Evolutionary conservation across 2,797 vertebrate species (phyloP), one percentile per base, ranked within the genome.

Genomic region (Centropyge bicolor): DNA sequence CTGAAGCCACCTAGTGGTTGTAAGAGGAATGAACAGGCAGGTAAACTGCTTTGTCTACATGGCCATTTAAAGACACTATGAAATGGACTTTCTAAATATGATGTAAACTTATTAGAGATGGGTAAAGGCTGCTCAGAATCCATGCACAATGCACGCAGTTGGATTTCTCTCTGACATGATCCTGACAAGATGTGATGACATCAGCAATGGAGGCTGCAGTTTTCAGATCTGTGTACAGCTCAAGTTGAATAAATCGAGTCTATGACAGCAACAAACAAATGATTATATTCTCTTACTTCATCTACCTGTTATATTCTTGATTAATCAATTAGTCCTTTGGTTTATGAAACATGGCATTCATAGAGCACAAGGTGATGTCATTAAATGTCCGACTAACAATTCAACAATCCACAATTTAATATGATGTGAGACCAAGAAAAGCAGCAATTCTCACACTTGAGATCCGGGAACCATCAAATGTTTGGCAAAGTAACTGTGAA

Each of bases 1-100:
- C 31, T 55, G 63, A 70, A 82, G 60, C 63, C 74, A 60, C 66
- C 70, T 56, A 66, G 70, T 80, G 70, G 74, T 27, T 11, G 11
- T 20, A 51, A 1, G 35, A 40, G 17, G 8, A 9, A 27, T 45
- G 1, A 31, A 20, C 60, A 46, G n/a, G 24, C 4, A 8, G 20
- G 12, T 31, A 0, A 38, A 31, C 1, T 3, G 57, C 24, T 36
- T 36, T 19, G 17, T 54, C 20, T 24, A 41, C 0, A 9, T 22
- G 11, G 19, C 51, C 8, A 36, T 56, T 54, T 52, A 46, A 61
- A 67, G 17, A 35, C 17, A 13, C 20, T 12, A 13, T 46, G 52
- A 70, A 60, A 38, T 16, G 9, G 13, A 3, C 5, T 45, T 2
- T n/a, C 20, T 54, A 9, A 66, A 61, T 38, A 16, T 35, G 16